Evolutionary conservation across 2,888 invertebrate species (phyloP).

Genomic region (Hipparchia semele): DNA sequence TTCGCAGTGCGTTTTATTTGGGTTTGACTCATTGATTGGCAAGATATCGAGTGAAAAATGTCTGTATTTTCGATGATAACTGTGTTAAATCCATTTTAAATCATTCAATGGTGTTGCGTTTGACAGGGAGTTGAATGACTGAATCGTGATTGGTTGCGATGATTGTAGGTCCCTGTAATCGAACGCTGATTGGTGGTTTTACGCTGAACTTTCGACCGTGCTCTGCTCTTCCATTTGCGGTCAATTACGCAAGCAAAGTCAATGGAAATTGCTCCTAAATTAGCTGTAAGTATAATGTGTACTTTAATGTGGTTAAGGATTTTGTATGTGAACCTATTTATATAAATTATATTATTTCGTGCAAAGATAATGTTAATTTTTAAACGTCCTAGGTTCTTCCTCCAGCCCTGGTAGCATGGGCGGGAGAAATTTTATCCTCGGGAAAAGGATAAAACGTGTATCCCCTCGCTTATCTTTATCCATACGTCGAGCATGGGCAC

Average conservation of each 20-base stretch:
- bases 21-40: too few species aligned
- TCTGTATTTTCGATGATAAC: too few species aligned
- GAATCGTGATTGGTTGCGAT: not conserved
- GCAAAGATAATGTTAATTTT: not conserved
- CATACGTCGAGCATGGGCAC: too few species aligned
- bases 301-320: conserved; percentile 5
- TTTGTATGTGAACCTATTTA: not conserved
- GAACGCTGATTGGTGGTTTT: conserved; percentile 10
- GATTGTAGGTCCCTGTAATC: not conserved
- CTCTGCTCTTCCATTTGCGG: conserved; percentile 25
- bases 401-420: too few species aligned
- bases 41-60: too few species aligned
- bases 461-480: too few species aligned
- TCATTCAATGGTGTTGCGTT: too few species aligned
- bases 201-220: not conserved
- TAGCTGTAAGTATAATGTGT: conserved; percentile 24
- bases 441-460: too few species aligned
- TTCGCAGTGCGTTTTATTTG: too few species aligned
- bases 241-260: conserved; percentile 33
- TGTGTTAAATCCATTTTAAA: too few species aligned
- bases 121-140: not conserved
- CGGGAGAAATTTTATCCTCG: too few species aligned
- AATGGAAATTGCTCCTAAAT: conserved; percentile 27
- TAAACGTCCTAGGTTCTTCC: not conserved
- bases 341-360: not conserved